These are phyloP conservation scores for Drosophila repleta DNA, from an alignment of 1,140 invertebrate genomes.

Conservation along the genomic window DNA sequence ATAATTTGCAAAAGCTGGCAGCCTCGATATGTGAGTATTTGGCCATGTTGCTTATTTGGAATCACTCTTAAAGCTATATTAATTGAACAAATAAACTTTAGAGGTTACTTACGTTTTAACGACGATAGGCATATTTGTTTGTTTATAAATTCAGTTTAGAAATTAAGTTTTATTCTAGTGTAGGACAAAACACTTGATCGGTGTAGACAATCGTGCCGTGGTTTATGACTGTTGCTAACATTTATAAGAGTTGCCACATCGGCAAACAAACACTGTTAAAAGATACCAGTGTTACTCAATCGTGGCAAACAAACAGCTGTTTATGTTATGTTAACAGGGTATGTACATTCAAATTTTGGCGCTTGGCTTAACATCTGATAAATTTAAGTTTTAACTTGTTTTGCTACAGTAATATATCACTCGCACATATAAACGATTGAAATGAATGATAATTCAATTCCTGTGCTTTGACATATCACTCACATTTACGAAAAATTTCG, in stretches of 20 bases:
- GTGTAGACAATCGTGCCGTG: not conserved
- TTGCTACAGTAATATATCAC: no score
- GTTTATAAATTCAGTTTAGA: not conserved
- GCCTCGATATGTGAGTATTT: not conserved
- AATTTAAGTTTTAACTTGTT: no score
- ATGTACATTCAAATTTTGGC: not conserved
- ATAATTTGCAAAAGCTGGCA: constrained; percentile 4
- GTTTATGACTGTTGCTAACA: not conserved
- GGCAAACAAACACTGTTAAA: not conserved
- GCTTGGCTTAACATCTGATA: not conserved
- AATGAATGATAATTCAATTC: not conserved
- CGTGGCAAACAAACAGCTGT: not conserved
- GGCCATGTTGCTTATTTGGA: not conserved
- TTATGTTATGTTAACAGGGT: constrained; percentile 3
- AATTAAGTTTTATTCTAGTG: not conserved
- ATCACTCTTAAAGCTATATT: not conserved
- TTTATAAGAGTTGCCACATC: constrained; percentile 22
- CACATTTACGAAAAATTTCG: constrained; percentile 11
- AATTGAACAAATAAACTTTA: not conserved
- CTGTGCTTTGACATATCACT: constrained; percentile 47
- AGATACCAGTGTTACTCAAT: no score
- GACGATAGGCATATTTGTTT: constrained; percentile 63
- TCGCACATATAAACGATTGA: no score
- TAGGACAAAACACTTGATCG: no score
- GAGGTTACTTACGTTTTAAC: constrained; percentile 72